Conservation (phyloP, 1,140 invertebrate species). For the Drosophila littoralis region DNA sequence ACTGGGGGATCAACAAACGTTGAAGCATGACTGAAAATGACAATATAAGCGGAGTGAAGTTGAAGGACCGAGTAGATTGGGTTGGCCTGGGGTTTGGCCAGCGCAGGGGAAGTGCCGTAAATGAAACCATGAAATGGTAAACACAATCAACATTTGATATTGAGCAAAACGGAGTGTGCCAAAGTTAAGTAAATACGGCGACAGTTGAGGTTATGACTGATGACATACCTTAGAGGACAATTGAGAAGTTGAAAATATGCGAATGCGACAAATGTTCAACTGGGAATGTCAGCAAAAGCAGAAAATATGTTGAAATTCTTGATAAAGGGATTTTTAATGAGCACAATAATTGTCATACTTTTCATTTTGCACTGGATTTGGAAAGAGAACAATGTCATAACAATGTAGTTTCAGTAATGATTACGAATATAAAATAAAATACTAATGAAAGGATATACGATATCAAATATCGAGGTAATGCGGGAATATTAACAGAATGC, state of each 20-base stretch:
- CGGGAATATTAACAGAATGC: no score
- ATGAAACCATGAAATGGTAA: conserved; percentile 70
- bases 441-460: no score
- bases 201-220: conserved; percentile 52
- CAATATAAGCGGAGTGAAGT: conserved; percentile 43
- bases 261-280: conserved; percentile 17
- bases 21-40: conserved; percentile 61
- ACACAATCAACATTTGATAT: conserved; percentile 68
- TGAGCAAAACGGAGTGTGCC: conserved; percentile 49
- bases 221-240: conserved; percentile 30
- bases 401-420: no score
- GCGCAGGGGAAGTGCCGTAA: conserved; percentile 30
- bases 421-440: no score
- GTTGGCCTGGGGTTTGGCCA: conserved; percentile 4
- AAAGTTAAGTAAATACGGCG: conserved; percentile 53
- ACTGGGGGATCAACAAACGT: conserved; percentile 49
- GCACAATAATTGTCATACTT: background rate
- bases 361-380: no score
- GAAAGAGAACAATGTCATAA: no score
- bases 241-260: conserved; percentile 35
- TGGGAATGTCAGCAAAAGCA: background rate
- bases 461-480: no score
- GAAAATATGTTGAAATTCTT: background rate
- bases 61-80: conserved; percentile 4
- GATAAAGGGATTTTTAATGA: conserved; percentile 31